A percentile compares a stretch with the other conserved stretches of the same genome.
phyloP scores from a whole-genome alignment of 2,888 invertebrate species.

The Conistra vaccinii region DNA sequence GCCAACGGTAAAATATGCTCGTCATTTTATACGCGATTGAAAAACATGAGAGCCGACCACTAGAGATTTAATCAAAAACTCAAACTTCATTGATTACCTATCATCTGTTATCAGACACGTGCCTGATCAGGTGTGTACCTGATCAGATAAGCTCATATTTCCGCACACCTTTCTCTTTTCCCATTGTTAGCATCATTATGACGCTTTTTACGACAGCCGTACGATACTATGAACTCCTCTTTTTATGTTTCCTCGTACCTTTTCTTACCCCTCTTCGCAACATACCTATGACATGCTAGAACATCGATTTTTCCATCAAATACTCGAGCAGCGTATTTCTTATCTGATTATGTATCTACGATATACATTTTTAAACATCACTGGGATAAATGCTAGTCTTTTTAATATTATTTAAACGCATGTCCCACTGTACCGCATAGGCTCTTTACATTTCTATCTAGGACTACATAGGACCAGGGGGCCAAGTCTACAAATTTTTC shows the following conservation, averaged over 20 bases:
- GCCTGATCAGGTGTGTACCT: slow-evolving; percentile 6
- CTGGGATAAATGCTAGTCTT: background rate
- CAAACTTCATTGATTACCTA: slow-evolving; percentile 53
- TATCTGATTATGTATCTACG: slow-evolving; percentile 1
- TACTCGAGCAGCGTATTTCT: background rate
- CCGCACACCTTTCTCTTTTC: slow-evolving; percentile 23
- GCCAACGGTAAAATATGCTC: background rate
- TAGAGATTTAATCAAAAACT: slow-evolving; percentile 46
- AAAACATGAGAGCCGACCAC: slow-evolving; percentile 26
- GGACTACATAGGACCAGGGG: background rate
- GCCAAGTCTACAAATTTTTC: too few species aligned
- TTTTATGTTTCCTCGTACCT: background rate
- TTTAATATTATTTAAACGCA: background rate
- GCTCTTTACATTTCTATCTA: background rate
- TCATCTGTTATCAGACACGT: slow-evolving; percentile 29
- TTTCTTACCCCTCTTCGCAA: background rate
- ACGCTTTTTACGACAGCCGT: slow-evolving; percentile 8
- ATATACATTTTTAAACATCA: background rate
- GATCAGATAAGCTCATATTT: slow-evolving; percentile 37
- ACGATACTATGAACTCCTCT: background rate
- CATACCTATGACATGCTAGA: background rate
- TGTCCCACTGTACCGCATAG: background rate
- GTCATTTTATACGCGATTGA: background rate
- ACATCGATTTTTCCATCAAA: background rate
- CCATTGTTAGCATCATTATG: background rate